Evolutionary conservation across 92 coral and sea anemone genomes (phyloP), one percentile per base, ranked within the genome.

Genomic region (Phenganax subtilis): DNA sequence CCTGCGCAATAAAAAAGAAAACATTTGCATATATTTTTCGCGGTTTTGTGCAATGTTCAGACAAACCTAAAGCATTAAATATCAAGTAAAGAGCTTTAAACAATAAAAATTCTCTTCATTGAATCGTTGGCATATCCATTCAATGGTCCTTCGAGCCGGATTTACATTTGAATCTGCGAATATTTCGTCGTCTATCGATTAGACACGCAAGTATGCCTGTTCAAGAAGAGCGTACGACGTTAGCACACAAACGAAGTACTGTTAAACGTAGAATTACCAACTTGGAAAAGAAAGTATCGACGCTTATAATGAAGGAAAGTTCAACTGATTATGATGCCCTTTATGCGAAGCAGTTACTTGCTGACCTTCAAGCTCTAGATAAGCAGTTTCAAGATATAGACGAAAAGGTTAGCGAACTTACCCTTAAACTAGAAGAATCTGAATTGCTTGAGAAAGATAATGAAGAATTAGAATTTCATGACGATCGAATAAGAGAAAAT

Each of bases 401-500:
- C 15, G 25, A 51, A 71, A 54, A 31, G 10, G 84, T 84, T 25
- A 84, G 57, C 47, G 82, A 55, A 44, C 57, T 76, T 10, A 66
- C 62, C 56, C 67, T 30, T 69, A 60, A 84, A 2, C 70, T 51
- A 6, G n/a, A 7, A 31, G 78, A 76, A 44, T 7, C 57, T 12
- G 85, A 82, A 71, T n/a, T 47, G 11, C 54, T 57, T 0, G 80
- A 68, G 67, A 85, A 62, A 27, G 87, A 85, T 3, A 14, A 54
- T 15, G 87, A 79, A 70, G 84, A 85, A 66, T 9, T 85, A 14
- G 87, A 79, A 14, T 1, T 1, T 52, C 87, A 85, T 57, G 84
- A 85, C 27, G 84, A 85, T 70, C 84, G 84, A 27, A 79, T 85
- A 9, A 55, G 84, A 30, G 87, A 85, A 77, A 77, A 54, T 59